A percentile compares a stretch with the other conserved stretches of the same genome.
phyloP scores from a whole-genome alignment of 2,888 invertebrate species.

The Salpingus planirostris region DNA sequence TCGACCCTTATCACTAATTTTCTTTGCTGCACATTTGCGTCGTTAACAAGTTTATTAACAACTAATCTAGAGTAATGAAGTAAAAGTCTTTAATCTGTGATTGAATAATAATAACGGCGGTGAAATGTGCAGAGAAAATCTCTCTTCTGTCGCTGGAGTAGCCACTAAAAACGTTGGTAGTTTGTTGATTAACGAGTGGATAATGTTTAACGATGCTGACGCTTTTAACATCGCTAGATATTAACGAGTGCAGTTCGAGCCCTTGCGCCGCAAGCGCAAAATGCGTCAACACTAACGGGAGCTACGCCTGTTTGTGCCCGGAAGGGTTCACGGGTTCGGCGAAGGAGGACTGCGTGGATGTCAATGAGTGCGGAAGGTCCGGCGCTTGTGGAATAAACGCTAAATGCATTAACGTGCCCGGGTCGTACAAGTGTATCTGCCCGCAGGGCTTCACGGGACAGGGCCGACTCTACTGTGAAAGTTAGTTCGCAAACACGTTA shows the following conservation, averaged over 20 bases:
- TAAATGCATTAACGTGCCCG: constrained; percentile 73
- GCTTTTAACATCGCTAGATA: constrained; percentile 46
- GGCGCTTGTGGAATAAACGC: constrained; percentile 67
- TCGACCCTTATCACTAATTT: too few species aligned
- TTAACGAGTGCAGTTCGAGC: constrained; percentile 61
- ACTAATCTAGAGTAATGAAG: too few species aligned
- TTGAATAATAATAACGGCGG: too few species aligned
- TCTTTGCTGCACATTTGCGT: too few species aligned
- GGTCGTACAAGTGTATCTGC: constrained; percentile 69
- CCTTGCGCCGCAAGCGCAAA: constrained; percentile 63
- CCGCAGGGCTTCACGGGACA: constrained; percentile 68
- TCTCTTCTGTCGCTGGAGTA: too few species aligned
- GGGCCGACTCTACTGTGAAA: constrained; percentile 67
- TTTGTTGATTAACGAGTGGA: too few species aligned
- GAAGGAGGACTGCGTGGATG: constrained; percentile 56
- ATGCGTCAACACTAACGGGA: constrained; percentile 68
- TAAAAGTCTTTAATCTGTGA: too few species aligned
- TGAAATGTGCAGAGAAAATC: too few species aligned
- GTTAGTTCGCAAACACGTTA: constrained; percentile 45
- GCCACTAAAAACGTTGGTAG: too few species aligned
- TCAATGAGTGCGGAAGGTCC: constrained; percentile 62
- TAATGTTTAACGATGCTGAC: constrained; percentile 1
- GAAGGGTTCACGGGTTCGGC: constrained; percentile 57
- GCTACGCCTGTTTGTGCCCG: constrained; percentile 65
- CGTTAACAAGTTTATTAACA: too few species aligned